Evolutionary conservation across 2,888 invertebrate genomes (phyloP), one percentile per base, ranked within the genome.

Genomic region (Chymomyza procnemis): DNA sequence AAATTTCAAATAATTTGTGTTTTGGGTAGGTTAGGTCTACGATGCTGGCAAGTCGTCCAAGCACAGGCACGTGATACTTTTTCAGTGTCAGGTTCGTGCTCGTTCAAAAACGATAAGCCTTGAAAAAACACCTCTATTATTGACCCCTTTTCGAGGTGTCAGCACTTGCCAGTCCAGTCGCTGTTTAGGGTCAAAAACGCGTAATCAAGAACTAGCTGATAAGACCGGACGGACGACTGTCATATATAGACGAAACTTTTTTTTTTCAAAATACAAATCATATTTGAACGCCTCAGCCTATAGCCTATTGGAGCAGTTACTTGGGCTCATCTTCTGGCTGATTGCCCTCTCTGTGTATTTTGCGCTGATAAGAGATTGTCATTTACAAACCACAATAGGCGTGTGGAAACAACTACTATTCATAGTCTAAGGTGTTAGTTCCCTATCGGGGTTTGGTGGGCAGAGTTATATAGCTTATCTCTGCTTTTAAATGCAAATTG

Each of bases 41-140:
- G 54, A 9, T 56, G n/a, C 52, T 14, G 6, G 19, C 60, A 18
- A 58, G 47, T 52, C 4, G 52, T 54, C 30, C 47, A 86, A 82
- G 84, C 86, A 83, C 84, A 73, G 73, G 54, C 50, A 34, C 22
- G 4, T 12, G 50, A 56, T 9, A 61, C n/a, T 52, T 22, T 78
- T 80, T 81, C 81, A 80, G 68, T 75, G 80, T 80, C 80, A 80
- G 80, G 80, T 79, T 85, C 82, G 77, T 55, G 18, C 19, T 55
- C 34, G 57, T 59, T 74, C 26, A 52, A 21, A 54, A 34, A 12
- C 34, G 48, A 30, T 54, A 67, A 67, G 62, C 69, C 68, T 74
- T 71, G 66, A 26, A 57, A 18, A 54, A 65, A 77, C 68, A 69
- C 48, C 48, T 76, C 58, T 18, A 22, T 34, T 66, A 63, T 64